Evolutionary conservation across 1,140 invertebrate species (phyloP).

Genomic region (Atta texana): DNA sequence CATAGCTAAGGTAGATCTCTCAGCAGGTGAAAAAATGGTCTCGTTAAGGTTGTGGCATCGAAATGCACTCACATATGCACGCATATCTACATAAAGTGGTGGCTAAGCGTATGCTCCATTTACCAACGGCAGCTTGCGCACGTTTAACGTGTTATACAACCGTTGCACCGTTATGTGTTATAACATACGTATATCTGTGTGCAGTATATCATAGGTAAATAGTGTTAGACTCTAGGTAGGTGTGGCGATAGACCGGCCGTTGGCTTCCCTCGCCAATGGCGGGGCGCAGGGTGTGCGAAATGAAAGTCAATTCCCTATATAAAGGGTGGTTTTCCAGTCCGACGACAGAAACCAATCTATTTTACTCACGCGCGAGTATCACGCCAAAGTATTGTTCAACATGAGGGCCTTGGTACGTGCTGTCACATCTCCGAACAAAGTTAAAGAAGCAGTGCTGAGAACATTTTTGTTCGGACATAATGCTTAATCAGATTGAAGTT

Average conservation of each 20-base stretch:
- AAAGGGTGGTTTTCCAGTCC: constrained; percentile 84
- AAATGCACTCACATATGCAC: constrained; percentile 13
- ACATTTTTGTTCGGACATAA: background rate
- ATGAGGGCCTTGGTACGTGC: constrained; percentile 85
- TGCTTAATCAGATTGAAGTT: background rate
- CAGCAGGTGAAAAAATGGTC: constrained; percentile 27
- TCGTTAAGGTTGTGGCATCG: constrained; percentile 60
- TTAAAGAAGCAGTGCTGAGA: constrained; percentile 13
- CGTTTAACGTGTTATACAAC: constrained; percentile 83
- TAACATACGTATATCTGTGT: constrained; percentile 73
- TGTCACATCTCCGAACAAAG: background rate
- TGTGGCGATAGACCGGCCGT: constrained; percentile 83
- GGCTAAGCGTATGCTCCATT: constrained; percentile 62
- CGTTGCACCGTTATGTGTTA: constrained; percentile 80
- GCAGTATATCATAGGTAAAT: constrained; percentile 80
- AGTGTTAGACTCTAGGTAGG: constrained; percentile 80
- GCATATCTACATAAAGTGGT: constrained; percentile 69
- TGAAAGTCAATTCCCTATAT: constrained; percentile 87
- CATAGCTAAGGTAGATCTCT: constrained; percentile 20
- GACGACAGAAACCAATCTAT: constrained; percentile 80
- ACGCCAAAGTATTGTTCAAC: constrained; percentile 77
- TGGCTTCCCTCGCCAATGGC: constrained; percentile 80
- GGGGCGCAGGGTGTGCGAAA: constrained; percentile 81
- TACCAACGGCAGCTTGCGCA: constrained; percentile 67
- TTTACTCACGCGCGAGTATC: constrained; percentile 74